phyloP scores from a whole-genome alignment of 1,140 invertebrate species.

The Drosophila auraria region DNA sequence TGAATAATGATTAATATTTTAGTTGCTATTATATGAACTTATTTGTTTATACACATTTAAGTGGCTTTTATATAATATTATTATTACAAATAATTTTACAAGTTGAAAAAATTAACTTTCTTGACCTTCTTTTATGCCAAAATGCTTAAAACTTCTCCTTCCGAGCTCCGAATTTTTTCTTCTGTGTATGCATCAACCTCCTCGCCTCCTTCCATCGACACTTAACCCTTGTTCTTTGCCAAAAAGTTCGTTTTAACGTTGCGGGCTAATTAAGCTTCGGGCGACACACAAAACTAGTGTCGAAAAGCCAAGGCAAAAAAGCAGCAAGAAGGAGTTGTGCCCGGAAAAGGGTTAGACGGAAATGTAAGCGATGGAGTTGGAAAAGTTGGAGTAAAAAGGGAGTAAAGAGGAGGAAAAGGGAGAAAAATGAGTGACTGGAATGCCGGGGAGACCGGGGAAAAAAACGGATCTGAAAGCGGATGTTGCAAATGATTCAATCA shows the following conservation, averaged over 20 bases:
- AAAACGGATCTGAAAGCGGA: conserved; percentile 37
- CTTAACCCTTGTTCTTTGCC: conserved; percentile 5
- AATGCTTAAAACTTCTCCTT: too few species aligned
- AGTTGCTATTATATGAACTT: too few species aligned
- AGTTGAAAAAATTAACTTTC: not conserved
- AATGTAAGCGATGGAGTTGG: not conserved
- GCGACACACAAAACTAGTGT: conserved; percentile 32
- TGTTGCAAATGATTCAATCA: conserved; percentile 53
- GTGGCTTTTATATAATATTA: too few species aligned
- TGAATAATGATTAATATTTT: too few species aligned
- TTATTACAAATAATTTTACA: not conserved
- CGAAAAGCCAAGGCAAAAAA: conserved; percentile 31
- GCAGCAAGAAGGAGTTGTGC: conserved; percentile 5
- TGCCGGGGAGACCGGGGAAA: too few species aligned
- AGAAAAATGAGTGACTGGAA: not conserved
- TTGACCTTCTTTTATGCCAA: too few species aligned
- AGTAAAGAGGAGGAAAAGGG: not conserved
- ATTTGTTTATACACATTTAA: too few species aligned
- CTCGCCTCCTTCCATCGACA: not conserved
- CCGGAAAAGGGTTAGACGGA: conserved; percentile 16
- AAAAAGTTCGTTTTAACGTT: conserved; percentile 27
- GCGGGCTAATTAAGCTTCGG: conserved; percentile 39
- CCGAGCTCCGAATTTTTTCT: not conserved
- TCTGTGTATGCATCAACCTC: not conserved
- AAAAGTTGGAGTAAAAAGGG: not conserved